Conservation (phyloP, 2,113 vertebrate genomes). For the Andinoacara biseriatus region DNA sequence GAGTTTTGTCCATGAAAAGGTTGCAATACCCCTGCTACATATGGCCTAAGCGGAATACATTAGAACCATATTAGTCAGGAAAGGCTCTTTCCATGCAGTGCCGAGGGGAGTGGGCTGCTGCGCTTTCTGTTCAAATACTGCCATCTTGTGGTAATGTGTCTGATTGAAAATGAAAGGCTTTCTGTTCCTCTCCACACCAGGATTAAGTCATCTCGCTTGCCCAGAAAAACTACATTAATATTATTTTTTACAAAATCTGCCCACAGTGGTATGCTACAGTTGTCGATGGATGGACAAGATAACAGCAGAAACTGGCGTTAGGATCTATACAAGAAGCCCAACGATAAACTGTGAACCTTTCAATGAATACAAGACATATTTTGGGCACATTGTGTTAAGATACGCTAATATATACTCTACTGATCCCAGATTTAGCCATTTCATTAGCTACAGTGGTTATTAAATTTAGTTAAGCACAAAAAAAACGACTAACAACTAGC, state of each 20-base stretch:
- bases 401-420: too few species aligned
- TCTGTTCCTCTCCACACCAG: not conserved
- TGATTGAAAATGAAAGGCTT: not conserved
- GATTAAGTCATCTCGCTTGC: not conserved
- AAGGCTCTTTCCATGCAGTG: not conserved
- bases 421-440: too few species aligned
- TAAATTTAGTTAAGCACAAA: too few species aligned
- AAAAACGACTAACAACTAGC: too few species aligned
- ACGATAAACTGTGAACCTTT: too few species aligned
- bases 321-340: not conserved
- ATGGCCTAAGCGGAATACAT: not conserved
- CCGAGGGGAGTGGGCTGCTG: not conserved
- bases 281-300: not conserved
- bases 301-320: not conserved
- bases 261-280: not conserved
- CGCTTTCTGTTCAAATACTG: constrained; percentile 42
- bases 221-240: not conserved
- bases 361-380: too few species aligned
- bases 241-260: not conserved
- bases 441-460: too few species aligned
- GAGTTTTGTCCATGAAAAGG: not conserved
- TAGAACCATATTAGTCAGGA: not conserved
- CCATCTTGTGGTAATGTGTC: constrained; percentile 57
- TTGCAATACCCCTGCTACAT: not conserved
- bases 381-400: too few species aligned